phyloP scores from a whole-genome alignment of 2,797 vertebrate species.

The Xenentodon cancila region DNA sequence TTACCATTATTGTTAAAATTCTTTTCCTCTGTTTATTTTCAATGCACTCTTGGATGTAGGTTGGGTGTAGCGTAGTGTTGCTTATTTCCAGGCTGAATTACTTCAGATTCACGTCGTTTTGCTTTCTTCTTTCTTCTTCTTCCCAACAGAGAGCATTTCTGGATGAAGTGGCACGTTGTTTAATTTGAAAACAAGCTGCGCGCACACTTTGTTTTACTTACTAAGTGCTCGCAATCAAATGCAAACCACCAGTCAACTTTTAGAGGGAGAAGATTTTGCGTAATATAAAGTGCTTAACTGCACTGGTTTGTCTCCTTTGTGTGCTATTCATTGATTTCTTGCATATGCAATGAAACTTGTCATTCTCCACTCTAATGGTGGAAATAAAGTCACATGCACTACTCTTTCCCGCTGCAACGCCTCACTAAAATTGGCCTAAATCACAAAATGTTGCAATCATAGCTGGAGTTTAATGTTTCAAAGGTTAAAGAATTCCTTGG shows the following conservation, averaged over 20 bases:
- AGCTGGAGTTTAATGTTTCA: conserved; percentile 15
- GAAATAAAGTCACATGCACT: conserved; percentile 28
- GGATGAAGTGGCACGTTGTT: conserved; percentile 14
- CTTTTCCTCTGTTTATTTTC: conserved; percentile 38
- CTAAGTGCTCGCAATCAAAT: conserved; percentile 31
- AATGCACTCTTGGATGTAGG: conserved; percentile 58
- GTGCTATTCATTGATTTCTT: conserved; percentile 36
- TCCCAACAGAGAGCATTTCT: conserved; percentile 23
- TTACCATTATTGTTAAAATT: conserved; percentile 57
- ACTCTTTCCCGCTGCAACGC: conserved; percentile 29
- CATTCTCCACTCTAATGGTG: conserved; percentile 35
- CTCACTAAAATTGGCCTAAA: conserved; percentile 29
- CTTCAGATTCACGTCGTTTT: conserved; percentile 4
- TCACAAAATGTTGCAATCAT: conserved; percentile 26
- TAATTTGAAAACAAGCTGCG: conserved; percentile 19
- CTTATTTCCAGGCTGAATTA: conserved; percentile 19
- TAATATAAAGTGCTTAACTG: conserved; percentile 44
- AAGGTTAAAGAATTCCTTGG: conserved; percentile 21
- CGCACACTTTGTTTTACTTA: conserved; percentile 30
- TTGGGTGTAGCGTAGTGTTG: conserved; percentile 5
- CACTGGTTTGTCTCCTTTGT: conserved; percentile 11
- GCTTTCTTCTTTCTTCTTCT: conserved; percentile 1
- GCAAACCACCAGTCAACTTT: conserved; percentile 34
- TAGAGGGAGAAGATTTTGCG: conserved; percentile 28
- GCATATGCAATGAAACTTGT: conserved; percentile 46